phyloP scores from a whole-genome alignment of 1,140 invertebrate genomes.

The Drosophila elegans region DNA sequence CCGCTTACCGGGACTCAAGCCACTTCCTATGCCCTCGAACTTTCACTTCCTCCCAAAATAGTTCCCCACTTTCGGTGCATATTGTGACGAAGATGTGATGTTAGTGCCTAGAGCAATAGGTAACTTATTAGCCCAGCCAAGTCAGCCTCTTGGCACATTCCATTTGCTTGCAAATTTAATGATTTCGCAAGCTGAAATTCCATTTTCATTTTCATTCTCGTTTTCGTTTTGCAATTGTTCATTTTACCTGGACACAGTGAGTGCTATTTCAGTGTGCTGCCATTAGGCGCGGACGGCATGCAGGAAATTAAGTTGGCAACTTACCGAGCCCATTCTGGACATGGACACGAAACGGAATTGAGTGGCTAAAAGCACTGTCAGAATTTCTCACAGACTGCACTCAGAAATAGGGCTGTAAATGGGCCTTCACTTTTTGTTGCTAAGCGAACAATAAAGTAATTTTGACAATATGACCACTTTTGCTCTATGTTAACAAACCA shows the following conservation, averaged over 20 bases:
- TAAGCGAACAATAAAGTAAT: no score
- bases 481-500: no score
- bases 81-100: slow-evolving; percentile 6
- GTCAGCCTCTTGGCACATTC: slow-evolving; percentile 59
- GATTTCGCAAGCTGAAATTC: slow-evolving; percentile 70
- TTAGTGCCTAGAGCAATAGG: slow-evolving; percentile 2
- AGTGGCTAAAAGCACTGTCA: neutral
- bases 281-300: neutral
- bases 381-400: neutral
- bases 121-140: slow-evolving; percentile 27
- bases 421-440: no score
- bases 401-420: neutral
- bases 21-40: slow-evolving; percentile 35
- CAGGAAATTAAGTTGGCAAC: slow-evolving; percentile 61
- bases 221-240: slow-evolving; percentile 55
- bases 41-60: slow-evolving; percentile 65
- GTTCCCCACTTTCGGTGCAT: slow-evolving; percentile 12
- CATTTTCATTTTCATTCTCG: slow-evolving; percentile 66
- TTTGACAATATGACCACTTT: no score
- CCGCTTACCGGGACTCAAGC: slow-evolving; percentile 1
- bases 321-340: neutral
- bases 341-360: slow-evolving; percentile 1
- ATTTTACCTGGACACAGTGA: slow-evolving; percentile 20
- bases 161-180: slow-evolving; percentile 77
- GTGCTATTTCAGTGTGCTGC: neutral